phyloP scores from a whole-genome alignment of 2,888 invertebrate species.

The Macaria liturata region DNA sequence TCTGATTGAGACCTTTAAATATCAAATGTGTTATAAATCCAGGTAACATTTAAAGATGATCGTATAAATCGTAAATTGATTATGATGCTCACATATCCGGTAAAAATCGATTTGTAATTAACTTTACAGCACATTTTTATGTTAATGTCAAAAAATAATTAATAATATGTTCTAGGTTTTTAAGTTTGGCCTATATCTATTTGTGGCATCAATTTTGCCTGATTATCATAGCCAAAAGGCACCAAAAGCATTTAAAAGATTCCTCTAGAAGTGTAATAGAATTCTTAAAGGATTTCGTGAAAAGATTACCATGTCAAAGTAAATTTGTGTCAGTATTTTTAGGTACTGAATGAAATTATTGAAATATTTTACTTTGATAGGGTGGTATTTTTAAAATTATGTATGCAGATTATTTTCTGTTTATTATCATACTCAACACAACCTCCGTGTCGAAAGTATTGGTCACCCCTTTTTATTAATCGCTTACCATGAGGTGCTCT shows the following conservation, averaged over 20 bases:
- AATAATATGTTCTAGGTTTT: neutral
- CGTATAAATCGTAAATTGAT: neutral
- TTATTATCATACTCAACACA: constrained; percentile 8
- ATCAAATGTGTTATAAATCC: neutral
- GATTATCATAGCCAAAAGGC: constrained; percentile 21
- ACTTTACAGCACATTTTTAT: neutral
- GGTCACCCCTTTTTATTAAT: constrained; percentile 20
- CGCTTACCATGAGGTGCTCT: constrained; percentile 1
- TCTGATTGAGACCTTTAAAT: too few species aligned
- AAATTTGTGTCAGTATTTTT: neutral
- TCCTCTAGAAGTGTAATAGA: neutral
- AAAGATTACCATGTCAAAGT: constrained; percentile 4
- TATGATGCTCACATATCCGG: neutral
- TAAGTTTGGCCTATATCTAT: constrained; percentile 5
- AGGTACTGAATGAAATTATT: neutral
- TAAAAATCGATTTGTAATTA: neutral
- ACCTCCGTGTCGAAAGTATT: constrained; percentile 14
- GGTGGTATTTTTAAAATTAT: constrained; percentile 2
- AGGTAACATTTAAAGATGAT: neutral
- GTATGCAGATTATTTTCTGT: neutral
- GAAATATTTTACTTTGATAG: neutral
- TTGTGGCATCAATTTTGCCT: constrained; percentile 6
- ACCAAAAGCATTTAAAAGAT: constrained; percentile 5
- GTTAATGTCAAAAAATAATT: constrained; percentile 5
- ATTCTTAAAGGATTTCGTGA: constrained; percentile 4